Percentiles rank a stretch among this genome's conserved stretches.
Evolutionary conservation across 1,140 invertebrate genomes (phyloP).

Genomic region (Paraescarpia echinospica): DNA sequence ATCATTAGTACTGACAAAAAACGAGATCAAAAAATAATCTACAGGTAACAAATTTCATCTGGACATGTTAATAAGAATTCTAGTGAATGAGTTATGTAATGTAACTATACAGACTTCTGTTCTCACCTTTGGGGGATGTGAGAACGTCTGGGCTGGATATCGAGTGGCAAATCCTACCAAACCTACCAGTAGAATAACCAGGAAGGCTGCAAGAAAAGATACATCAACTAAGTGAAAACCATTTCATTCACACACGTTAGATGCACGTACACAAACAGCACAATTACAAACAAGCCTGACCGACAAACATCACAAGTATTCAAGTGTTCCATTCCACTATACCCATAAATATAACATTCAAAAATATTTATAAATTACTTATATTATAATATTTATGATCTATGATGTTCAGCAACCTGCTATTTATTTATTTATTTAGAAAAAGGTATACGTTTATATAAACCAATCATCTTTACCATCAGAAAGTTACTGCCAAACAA

Average conservation of each 20-base stretch:
- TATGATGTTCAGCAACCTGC: too few species aligned
- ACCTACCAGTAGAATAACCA: conserved; percentile 35
- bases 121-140: conserved; percentile 29
- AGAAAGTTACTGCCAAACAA: too few species aligned
- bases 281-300: background rate
- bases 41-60: too few species aligned
- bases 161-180: conserved; percentile 40
- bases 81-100: background rate
- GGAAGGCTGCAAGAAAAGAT: conserved; percentile 32
- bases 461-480: too few species aligned
- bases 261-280: background rate
- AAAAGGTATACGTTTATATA: too few species aligned
- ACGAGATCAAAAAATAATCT: too few species aligned
- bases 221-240: background rate
- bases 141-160: conserved; percentile 31
- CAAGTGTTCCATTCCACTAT: background rate
- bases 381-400: background rate
- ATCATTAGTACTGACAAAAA: too few species aligned
- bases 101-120: background rate
- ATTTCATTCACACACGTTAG: background rate
- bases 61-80: too few species aligned
- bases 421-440: too few species aligned
- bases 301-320: background rate
- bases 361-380: background rate
- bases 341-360: background rate